phyloP scores from a whole-genome alignment of 2,113 vertebrate genomes.

The Varanus komodoensis region DNA sequence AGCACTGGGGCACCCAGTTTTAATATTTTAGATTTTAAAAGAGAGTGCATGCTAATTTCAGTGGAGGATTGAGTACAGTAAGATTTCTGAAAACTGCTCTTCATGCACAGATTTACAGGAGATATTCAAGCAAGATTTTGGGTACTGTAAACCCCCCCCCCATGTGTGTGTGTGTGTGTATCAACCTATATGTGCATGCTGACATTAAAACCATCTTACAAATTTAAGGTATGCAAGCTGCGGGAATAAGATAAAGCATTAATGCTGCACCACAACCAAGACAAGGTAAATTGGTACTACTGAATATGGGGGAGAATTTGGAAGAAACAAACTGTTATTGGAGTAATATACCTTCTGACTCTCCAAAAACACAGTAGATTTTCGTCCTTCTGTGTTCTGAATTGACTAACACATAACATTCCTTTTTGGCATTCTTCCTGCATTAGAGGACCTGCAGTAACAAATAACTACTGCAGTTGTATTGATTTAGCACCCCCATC shows the following conservation, averaged over 20 bases:
- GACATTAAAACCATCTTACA: background rate
- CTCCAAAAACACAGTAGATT: background rate
- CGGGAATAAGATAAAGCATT: background rate
- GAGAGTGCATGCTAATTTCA: background rate
- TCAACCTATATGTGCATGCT: background rate
- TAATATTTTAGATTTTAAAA: background rate
- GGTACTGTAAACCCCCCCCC: background rate
- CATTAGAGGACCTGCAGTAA: slow-evolving; percentile 46
- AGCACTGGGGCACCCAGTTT: background rate
- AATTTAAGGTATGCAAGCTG: background rate
- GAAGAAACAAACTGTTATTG: background rate
- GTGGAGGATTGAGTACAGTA: background rate
- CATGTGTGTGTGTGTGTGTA: background rate
- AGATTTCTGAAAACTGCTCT: background rate
- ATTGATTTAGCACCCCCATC: slow-evolving; percentile 66
- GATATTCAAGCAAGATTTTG: background rate
- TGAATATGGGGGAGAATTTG: background rate
- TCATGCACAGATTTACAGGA: background rate
- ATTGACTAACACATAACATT: slow-evolving; percentile 51
- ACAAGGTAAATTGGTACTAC: background rate
- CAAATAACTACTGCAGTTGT: slow-evolving; percentile 57
- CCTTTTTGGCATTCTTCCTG: slow-evolving; percentile 50
- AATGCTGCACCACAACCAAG: background rate
- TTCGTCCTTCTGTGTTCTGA: slow-evolving; percentile 27
- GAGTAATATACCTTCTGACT: background rate